Percentiles rank a stretch among this genome's conserved stretches.
Evolutionary conservation across 2,888 invertebrate species (phyloP).

Genomic region (Coleophora flavipennella): DNA sequence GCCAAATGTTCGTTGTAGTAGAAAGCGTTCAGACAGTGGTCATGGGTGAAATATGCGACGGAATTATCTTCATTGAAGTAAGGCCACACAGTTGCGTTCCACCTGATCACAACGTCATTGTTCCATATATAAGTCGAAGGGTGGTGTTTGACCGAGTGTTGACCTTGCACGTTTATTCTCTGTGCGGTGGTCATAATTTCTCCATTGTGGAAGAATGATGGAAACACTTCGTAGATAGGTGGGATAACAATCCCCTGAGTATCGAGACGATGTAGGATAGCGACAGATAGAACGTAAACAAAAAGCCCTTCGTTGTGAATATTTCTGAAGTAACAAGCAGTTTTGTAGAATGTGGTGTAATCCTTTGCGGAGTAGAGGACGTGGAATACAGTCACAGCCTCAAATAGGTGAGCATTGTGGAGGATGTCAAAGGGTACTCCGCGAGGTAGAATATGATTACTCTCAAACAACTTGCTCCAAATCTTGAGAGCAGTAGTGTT

Average conservation of each 20-base stretch:
- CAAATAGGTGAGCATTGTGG: constrained; percentile 70
- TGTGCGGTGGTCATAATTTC: constrained; percentile 78
- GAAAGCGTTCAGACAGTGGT: constrained; percentile 76
- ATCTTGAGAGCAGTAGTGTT: constrained; percentile 68
- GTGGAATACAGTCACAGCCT: constrained; percentile 77
- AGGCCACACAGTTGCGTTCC: constrained; percentile 75
- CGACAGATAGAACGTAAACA: constrained; percentile 75
- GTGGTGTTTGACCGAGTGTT: constrained; percentile 34
- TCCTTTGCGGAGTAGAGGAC: constrained; percentile 80
- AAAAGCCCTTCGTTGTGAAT: constrained; percentile 80
- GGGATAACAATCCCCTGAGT: constrained; percentile 77
- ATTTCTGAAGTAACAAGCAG: constrained; percentile 78
- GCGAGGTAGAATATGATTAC: constrained; percentile 68
- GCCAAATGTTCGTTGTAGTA: constrained; percentile 76
- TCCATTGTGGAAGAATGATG: constrained; percentile 79
- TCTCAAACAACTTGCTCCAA: constrained; percentile 66
- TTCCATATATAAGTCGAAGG: constrained; percentile 46
- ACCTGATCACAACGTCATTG: constrained; percentile 69
- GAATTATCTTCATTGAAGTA: constrained; percentile 69
- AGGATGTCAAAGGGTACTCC: constrained; percentile 73
- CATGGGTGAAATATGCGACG: constrained; percentile 81
- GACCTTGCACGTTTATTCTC: constrained; percentile 65
- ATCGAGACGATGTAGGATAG: constrained; percentile 75
- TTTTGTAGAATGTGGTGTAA: constrained; percentile 78
- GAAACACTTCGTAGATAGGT: constrained; percentile 81